Evolutionary conservation across 1,140 invertebrate genomes (phyloP), one percentile per base, ranked within the genome.

Genomic region (Melipona quadrifasciata): DNA sequence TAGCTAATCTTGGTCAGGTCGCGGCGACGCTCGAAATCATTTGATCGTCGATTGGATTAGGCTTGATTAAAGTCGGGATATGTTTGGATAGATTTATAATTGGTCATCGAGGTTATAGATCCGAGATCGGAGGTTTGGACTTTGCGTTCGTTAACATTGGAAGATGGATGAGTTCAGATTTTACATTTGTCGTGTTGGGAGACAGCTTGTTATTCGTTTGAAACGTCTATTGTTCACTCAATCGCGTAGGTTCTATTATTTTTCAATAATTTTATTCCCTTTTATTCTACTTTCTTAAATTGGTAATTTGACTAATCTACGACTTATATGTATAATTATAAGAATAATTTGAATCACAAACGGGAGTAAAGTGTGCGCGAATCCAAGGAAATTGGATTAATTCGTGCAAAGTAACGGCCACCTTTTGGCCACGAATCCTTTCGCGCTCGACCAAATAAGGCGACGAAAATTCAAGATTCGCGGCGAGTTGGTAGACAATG

Each of bases 1-100:
- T 58, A 64, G 88, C 89, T 86, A 90, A 90, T 90, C 89, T 89
- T 86, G 88, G 82, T 82, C 78, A 72, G 58, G 47, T 39, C 76
- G 68, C 8, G 58, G 65, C 31, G 53, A 70, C 58, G 27, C 11
- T 47, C 58, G 51, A 70, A 70, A 73, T 80, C 57, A 65, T 74
- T 85, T 76, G 77, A 89, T 89, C 61, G 74, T 53, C 47, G 19
- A 17, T 64, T 57, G 47, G 39, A 80, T 64, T 27, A 57, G 27
- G 34, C 16, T n/a, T 17, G 17, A 31, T 34, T 78, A 71, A 17
- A 31, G 34, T 65, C 24, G 24, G 47, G 21, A 84, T 87, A 71
- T 67, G 39, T 74, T 78, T 82, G 74, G 24, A 27, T 77, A 61
- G 14, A 21, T 11, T 67, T 27, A 14, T 73, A 83, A 78, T n/a